These are phyloP conservation scores for Diacarnus erythraeanus DNA, from an alignment of 37 sponge, comb jelly and placozoan genomes.

Conservation along the genomic window DNA sequence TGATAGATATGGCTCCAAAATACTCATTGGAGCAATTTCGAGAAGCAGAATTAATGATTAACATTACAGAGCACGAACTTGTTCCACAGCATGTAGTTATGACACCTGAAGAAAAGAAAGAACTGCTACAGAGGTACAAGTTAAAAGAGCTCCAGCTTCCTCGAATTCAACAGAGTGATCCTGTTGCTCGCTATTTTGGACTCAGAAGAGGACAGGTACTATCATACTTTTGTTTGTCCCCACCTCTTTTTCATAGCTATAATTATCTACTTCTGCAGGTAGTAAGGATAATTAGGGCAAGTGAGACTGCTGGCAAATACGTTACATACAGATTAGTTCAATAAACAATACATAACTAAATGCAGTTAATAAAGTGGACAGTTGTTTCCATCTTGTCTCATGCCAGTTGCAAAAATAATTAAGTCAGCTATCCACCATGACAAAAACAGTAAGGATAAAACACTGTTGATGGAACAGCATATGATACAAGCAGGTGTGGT, in stretches of 20 bases:
- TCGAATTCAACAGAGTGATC: conserved; percentile 93
- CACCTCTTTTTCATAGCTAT: neutral
- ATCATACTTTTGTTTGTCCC: neutral
- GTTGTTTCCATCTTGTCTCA: conserved; percentile 39
- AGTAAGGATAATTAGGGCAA: conserved; percentile 87
- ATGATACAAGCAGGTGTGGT: conserved; percentile 43
- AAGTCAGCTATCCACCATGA: conserved; percentile 88
- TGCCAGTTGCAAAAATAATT: conserved; percentile 64
- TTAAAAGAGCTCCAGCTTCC: conserved; percentile 97
- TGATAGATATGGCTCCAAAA: conserved; percentile 95
- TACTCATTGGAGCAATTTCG: conserved; percentile 95
- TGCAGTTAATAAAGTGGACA: conserved; percentile 44
- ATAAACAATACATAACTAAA: conserved; percentile 18
- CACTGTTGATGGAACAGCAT: conserved; percentile 55
- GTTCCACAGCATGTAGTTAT: conserved; percentile 97
- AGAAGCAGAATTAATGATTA: conserved; percentile 98
- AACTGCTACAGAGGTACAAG: conserved; percentile 90
- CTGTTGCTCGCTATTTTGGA: conserved; percentile 97
- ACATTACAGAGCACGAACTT: conserved; percentile 89
- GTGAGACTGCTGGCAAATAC: conserved; percentile 98
- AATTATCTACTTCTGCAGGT: conserved; percentile 41
- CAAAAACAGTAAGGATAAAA: conserved; percentile 56
- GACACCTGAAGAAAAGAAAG: conserved; percentile 96
- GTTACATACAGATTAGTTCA: conserved; percentile 98
- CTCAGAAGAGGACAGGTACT: conserved; percentile 94